These are phyloP conservation scores for Bubalus kerabau DNA, from an alignment of 2,113 vertebrate species.

Conservation along the genomic window DNA sequence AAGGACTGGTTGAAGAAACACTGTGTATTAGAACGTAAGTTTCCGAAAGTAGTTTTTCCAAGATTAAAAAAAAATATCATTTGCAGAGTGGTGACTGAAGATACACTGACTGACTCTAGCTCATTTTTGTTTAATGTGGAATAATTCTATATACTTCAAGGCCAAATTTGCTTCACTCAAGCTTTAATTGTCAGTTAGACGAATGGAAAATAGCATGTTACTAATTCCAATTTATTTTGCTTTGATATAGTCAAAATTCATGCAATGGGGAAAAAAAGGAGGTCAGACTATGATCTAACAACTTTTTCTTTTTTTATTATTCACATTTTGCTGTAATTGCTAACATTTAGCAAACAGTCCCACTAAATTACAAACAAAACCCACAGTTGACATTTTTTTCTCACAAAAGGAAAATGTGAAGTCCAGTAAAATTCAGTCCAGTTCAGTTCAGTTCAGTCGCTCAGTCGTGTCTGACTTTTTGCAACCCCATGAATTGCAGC, in stretches of 20 bases:
- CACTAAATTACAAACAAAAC: conserved; percentile 61
- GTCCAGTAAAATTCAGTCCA: conserved; percentile 9
- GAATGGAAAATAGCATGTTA: conserved; percentile 63
- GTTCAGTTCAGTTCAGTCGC: too few species aligned
- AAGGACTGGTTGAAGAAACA: conserved; percentile 39
- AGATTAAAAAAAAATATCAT: conserved; percentile 40
- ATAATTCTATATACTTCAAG: conserved; percentile 57
- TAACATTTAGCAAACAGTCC: conserved; percentile 51
- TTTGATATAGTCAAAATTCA: conserved; percentile 62
- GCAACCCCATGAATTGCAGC: too few species aligned
- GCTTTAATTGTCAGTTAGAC: conserved; percentile 66
- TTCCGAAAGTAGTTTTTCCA: conserved; percentile 39
- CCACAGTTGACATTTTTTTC: conserved; percentile 43
- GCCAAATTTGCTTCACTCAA: conserved; percentile 63
- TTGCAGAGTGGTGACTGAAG: conserved; percentile 19
- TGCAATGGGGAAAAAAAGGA: conserved; percentile 17
- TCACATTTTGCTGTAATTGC: conserved; percentile 60
- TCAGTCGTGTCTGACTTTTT: too few species aligned
- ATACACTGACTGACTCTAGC: background rate
- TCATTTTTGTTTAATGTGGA: conserved; percentile 49
- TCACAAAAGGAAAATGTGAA: conserved; percentile 54
- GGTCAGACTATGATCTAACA: conserved; percentile 46
- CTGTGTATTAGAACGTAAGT: conserved; percentile 25
- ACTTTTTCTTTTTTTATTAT: conserved; percentile 56
- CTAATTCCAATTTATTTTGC: conserved; percentile 69